These are phyloP conservation scores for Scolanthus callimorphus DNA, from an alignment of 92 coral and sea anemone species.

Conservation along the genomic window DNA sequence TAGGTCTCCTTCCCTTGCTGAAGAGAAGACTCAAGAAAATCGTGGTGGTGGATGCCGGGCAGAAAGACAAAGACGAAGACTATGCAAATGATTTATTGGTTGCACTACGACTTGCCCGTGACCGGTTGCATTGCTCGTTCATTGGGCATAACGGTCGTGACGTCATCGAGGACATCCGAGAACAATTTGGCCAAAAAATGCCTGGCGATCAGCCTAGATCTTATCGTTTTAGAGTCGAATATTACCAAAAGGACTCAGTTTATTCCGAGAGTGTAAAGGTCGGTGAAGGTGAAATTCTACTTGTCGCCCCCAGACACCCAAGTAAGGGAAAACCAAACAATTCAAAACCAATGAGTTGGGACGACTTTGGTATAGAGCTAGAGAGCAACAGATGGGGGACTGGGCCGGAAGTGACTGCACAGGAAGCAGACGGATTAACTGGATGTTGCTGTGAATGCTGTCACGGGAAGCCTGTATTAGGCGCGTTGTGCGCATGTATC, in stretches of 20 bases:
- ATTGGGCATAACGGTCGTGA: neutral
- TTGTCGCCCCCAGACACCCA: neutral
- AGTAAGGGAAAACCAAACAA: neutral
- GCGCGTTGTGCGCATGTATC: neutral
- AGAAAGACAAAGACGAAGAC: too few relatives aligned
- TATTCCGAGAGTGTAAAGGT: neutral
- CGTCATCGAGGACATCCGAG: too few relatives aligned
- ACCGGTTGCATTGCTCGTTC: neutral
- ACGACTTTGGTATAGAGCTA: neutral
- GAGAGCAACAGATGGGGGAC: neutral
- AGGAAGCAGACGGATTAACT: neutral
- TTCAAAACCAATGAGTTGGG: neutral
- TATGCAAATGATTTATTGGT: too few relatives aligned
- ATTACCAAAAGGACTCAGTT: neutral
- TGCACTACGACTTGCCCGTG: neutral
- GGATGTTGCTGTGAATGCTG: neutral
- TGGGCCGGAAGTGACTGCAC: neutral
- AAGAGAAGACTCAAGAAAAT: neutral
- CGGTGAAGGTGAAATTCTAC: neutral
- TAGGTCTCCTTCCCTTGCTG: too few relatives aligned
- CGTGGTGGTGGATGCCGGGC: neutral
- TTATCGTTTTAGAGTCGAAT: too few relatives aligned
- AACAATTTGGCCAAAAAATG: too few relatives aligned
- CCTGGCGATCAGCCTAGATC: too few relatives aligned
- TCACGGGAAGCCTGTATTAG: neutral